Base-by-base conservation (phyloP, 92 coral and sea anemone genomes). In the Pocillopora meandrina region DNA sequence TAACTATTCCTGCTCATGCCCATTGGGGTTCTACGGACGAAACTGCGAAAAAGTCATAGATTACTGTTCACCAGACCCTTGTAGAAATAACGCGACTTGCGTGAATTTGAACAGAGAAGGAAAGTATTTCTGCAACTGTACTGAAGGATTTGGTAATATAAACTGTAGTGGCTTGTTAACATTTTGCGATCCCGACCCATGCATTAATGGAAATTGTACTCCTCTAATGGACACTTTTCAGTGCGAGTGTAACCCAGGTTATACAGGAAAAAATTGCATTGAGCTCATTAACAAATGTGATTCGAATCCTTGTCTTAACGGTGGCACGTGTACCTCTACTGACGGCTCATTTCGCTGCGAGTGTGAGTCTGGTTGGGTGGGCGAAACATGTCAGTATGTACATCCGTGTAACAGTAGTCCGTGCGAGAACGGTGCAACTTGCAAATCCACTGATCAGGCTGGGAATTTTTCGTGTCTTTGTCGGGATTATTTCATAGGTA, bases 51-150 rank as follows among this genome's bases (percentile, higher is more conserved):
- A 78, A 1, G 72, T 92, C 34, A 87, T 87, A 71, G 94, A 93
- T 59, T 90, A 93, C 82, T 93, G 97, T 62, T 86, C 83, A 42
- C 79, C 83, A 12, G 83, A 91, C 63, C 88, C 90, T 77, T 93
- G 97, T 75, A 87, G 78, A 5, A 93, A 93, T 71, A 92, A 92
- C 79, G 94, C 97, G 18, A 93, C 92, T 1, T 93, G 97, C 59
- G 86, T 86, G 49, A 93, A 93, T 63, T 65, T 65, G 56, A 81
- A 89, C 61, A 72, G 81, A 35, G 81, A 79, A 71, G 89, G 89
- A 13, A 73, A 64, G 63, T 93, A 93, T 66, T 79, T 87, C 31
- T 87, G 91, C 42, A 94, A 90, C 70, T 96, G 99, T 68, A 89
- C 96, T 2, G 92, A 89, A 82, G 99, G 93, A 16, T 91, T 80